Conservation (phyloP, 2,113 vertebrate genomes). For the Thamnophis sirtalis region DNA sequence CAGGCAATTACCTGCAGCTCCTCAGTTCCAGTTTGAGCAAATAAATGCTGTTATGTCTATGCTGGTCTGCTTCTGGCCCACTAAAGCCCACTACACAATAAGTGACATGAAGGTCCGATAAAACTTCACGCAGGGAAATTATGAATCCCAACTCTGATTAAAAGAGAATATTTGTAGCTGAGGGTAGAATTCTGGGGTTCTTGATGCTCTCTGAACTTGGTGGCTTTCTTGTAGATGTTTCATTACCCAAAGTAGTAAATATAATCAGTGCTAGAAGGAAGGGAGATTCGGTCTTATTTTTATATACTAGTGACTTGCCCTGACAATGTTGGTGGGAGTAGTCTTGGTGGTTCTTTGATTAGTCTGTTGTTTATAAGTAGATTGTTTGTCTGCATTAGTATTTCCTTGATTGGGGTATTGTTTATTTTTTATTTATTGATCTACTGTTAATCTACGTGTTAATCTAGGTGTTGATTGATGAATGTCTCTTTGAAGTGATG, state of each 20-base stretch:
- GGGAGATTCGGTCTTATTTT: not conserved
- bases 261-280: not conserved
- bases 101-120: slow-evolving; percentile 22
- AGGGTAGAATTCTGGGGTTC: not conserved
- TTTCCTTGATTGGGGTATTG: not conserved
- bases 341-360: not conserved
- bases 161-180: not conserved
- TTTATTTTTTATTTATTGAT: not conserved
- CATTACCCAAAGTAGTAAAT: not conserved
- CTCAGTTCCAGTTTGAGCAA: no score
- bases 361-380: not conserved
- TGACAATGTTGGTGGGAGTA: not conserved
- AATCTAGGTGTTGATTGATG: not conserved
- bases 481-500: not conserved
- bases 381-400: not conserved
- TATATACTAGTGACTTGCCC: not conserved
- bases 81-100: no score
- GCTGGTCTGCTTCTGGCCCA: no score
- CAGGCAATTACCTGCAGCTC: no score
- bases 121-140: not conserved
- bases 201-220: not conserved
- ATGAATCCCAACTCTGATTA: not conserved
- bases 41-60: no score
- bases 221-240: not conserved
- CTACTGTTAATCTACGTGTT: not conserved